phyloP scores from a whole-genome alignment of 2,888 invertebrate genomes.

The Catocala fraxini region DNA sequence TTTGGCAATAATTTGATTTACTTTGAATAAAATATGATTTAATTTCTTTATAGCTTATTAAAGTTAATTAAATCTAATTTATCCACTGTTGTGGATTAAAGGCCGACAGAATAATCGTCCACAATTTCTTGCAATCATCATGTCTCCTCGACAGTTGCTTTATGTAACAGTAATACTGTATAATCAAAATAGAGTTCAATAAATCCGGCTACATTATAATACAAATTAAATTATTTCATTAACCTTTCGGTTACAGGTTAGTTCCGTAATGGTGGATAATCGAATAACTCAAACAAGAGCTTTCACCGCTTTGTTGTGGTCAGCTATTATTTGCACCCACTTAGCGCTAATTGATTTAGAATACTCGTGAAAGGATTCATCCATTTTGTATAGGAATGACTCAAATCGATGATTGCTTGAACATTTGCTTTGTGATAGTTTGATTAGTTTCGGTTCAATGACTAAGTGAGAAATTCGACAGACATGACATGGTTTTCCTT shows the following conservation, averaged over 20 bases:
- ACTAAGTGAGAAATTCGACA: neutral
- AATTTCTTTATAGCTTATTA: too few species aligned
- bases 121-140: too few species aligned
- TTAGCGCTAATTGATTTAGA: slow-evolving; percentile 26
- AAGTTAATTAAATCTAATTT: too few species aligned
- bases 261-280: slow-evolving; percentile 13
- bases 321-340: slow-evolving; percentile 24
- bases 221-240: slow-evolving; percentile 7
- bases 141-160: too few species aligned
- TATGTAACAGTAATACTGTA: neutral
- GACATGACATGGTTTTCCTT: neutral
- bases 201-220: slow-evolving; percentile 2
- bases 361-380: slow-evolving; percentile 22
- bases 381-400: slow-evolving; percentile 14
- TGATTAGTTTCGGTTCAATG: slow-evolving; percentile 11
- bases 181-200: neutral
- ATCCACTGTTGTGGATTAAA: too few species aligned
- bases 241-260: slow-evolving; percentile 14
- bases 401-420: slow-evolving; percentile 4
- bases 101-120: too few species aligned
- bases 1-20: too few species aligned
- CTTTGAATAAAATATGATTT: too few species aligned
- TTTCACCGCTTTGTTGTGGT: slow-evolving; percentile 25
- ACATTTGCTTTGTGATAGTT: slow-evolving; percentile 12
- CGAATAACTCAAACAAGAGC: slow-evolving; percentile 26